Conservation (phyloP, 2,888 invertebrate genomes). For the Nebria brevicollis region DNA sequence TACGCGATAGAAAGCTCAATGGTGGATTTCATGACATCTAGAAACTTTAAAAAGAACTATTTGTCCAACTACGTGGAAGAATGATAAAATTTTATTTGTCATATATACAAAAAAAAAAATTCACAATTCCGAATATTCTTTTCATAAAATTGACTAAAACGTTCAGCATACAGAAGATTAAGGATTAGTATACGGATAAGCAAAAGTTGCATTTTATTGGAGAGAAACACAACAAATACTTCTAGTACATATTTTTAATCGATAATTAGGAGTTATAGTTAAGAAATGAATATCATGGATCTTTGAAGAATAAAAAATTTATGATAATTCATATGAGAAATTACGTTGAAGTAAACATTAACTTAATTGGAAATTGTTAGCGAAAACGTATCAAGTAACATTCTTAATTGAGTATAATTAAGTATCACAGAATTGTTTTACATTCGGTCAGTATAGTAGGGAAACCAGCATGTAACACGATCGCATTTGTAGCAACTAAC, state of each 20-base stretch:
- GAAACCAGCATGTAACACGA: neutral
- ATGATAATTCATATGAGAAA: neutral
- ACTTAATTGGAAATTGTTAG: neutral
- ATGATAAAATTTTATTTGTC: neutral
- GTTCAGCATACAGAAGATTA: no score
- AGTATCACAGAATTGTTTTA: neutral
- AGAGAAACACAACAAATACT: no score
- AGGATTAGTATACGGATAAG: neutral
- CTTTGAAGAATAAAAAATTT: neutral
- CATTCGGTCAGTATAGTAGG: neutral
- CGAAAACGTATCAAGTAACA: neutral
- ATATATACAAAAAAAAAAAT: neutral
- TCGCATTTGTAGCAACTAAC: neutral
- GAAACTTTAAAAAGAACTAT: slow-evolving; percentile 22
- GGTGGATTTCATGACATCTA: slow-evolving; percentile 29
- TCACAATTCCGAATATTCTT: neutral
- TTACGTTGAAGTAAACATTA: neutral
- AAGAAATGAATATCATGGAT: no score
- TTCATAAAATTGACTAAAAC: no score
- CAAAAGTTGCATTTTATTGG: no score
- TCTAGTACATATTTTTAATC: no score
- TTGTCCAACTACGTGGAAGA: neutral
- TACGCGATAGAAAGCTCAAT: slow-evolving; percentile 40
- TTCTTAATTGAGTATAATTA: neutral
- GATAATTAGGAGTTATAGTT: no score